These are phyloP conservation scores for Atethmia centrago DNA, from an alignment of 2,888 invertebrate species.

Conservation along the genomic window DNA sequence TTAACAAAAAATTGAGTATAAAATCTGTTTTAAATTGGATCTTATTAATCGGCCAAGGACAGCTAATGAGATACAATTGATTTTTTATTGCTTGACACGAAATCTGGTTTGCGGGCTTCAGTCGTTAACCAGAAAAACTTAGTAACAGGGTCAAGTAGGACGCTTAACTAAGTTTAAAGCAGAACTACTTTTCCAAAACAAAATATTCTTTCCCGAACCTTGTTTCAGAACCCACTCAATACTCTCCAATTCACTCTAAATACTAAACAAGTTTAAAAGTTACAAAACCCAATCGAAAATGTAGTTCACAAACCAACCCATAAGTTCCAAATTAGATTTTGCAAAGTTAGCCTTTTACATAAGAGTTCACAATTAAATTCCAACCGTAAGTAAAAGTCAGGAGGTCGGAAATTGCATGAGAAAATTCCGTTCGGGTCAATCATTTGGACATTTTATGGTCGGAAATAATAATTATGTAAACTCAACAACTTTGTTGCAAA, in stretches of 20 bases:
- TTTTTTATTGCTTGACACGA: no score
- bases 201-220: slow-evolving; percentile 34
- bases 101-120: no score
- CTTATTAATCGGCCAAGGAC: no score
- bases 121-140: slow-evolving; percentile 19
- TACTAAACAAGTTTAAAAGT: slow-evolving; percentile 59
- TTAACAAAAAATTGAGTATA: not conserved
- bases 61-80: no score
- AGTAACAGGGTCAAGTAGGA: slow-evolving; percentile 8
- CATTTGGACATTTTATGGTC: slow-evolving; percentile 56
- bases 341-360: slow-evolving; percentile 50
- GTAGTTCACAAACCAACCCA: slow-evolving; percentile 60
- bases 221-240: slow-evolving; percentile 42
- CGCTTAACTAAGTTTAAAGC: slow-evolving; percentile 24
- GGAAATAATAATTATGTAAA: slow-evolving; percentile 63
- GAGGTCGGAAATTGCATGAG: slow-evolving; percentile 50
- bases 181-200: slow-evolving; percentile 16
- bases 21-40: not conserved
- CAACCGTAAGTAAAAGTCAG: slow-evolving; percentile 38
- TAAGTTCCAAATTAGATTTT: slow-evolving; percentile 65
- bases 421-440: slow-evolving; percentile 56
- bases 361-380: slow-evolving; percentile 56
- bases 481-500: slow-evolving; percentile 47
- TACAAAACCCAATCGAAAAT: slow-evolving; percentile 59
- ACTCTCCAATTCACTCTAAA: slow-evolving; percentile 37